Conservation (phyloP, 2,888 invertebrate genomes). For the Hemicrepidius hirtus region DNA sequence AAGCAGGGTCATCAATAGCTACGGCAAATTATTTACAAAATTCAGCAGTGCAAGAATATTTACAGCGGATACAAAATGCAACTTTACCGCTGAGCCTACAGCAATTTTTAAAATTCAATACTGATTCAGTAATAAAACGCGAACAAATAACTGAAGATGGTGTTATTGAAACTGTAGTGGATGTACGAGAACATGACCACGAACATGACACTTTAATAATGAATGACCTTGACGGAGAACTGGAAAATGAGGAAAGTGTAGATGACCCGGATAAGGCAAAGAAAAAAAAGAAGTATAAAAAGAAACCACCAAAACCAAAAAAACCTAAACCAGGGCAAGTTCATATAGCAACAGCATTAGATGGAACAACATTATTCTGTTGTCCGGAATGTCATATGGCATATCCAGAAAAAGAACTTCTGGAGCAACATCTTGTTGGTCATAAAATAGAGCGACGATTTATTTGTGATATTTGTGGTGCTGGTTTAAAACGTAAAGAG, state of each 20-base stretch:
- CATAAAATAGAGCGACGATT: conserved; percentile 88
- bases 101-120: conserved; percentile 79
- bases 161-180: conserved; percentile 72
- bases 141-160: conserved; percentile 74
- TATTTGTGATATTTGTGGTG: conserved; percentile 86
- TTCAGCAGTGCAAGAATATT: conserved; percentile 74
- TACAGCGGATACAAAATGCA: conserved; percentile 70
- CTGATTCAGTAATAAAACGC: conserved; percentile 72
- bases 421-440: conserved; percentile 85
- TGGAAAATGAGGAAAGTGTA: conserved; percentile 67
- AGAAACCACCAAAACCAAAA: conserved; percentile 85
- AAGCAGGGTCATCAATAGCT: conserved; percentile 66
- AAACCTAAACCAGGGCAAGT: conserved; percentile 88
- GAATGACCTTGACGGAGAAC: conserved; percentile 68
- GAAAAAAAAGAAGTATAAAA: conserved; percentile 88
- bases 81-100: conserved; percentile 76
- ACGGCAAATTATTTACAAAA: conserved; percentile 75
- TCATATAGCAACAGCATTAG: conserved; percentile 83
- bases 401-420: conserved; percentile 85
- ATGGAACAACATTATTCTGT: conserved; percentile 85
- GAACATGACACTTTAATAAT: conserved; percentile 66
- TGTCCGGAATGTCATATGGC: conserved; percentile 90
- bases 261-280: conserved; percentile 67
- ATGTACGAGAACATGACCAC: conserved; percentile 66
- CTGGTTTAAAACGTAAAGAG: conserved; percentile 85